Conservation (phyloP, 2,797 vertebrate species). For the Balearica regulorum region DNA sequence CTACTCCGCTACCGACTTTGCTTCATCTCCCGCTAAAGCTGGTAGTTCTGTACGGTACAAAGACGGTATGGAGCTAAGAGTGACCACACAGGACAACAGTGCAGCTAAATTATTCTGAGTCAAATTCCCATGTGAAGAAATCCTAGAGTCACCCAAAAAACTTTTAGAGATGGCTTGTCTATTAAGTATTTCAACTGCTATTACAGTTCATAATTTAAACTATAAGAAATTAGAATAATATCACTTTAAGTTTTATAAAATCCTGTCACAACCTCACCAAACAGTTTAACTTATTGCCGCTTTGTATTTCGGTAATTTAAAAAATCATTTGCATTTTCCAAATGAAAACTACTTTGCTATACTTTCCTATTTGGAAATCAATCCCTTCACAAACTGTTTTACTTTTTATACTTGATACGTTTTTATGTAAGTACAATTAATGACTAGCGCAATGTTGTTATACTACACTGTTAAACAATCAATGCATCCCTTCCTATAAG, state of each 20-base stretch:
- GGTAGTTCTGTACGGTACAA: accelerated
- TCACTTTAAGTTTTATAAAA: neutral
- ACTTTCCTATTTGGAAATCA: neutral
- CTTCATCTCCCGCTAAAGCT: neutral
- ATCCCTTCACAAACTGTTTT: neutral
- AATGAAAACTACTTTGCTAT: neutral
- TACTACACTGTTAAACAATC: neutral
- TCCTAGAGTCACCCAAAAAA: neutral
- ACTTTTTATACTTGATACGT: too few relatives aligned
- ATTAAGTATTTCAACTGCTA: neutral
- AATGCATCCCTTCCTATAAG: neutral
- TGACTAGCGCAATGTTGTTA: too few relatives aligned
- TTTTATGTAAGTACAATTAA: too few relatives aligned
- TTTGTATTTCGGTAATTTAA: neutral
- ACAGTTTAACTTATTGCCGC: neutral
- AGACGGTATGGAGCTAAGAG: accelerated
- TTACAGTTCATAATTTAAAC: neutral
- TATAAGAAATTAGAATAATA: neutral
- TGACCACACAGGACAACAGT: neutral
- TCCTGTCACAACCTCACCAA: neutral
- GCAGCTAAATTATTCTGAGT: neutral
- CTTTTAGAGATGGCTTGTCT: neutral
- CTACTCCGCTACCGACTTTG: accelerated
- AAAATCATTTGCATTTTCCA: neutral
- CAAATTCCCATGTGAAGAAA: neutral